Base-by-base conservation (phyloP, 2,797 vertebrate species). In the Acanthopagrus latus region DNA sequence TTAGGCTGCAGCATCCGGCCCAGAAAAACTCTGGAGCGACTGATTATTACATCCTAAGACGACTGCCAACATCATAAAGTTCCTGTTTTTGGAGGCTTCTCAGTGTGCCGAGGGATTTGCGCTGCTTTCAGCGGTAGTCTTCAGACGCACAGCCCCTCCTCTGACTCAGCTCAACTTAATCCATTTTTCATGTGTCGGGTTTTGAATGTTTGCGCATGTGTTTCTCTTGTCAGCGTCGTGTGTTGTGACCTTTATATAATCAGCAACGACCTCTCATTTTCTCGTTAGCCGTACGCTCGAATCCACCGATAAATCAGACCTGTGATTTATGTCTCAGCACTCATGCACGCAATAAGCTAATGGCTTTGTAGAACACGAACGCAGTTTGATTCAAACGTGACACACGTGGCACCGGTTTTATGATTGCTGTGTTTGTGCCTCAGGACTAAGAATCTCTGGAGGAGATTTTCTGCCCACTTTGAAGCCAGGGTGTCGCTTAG, bases 361-460 rank as follows among this genome's bases (percentile, higher is more conserved):
- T 78, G 74, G 55, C 29, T 57, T 51, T 33, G 60, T 43, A 23
- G 58, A 64, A 69, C 69, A 59, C 75, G 59, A 74, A 23, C 67
- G 44, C 14, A 7, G 12, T 41, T 16, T 0, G 29, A 73, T 58
- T 86, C 46, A 74, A 78, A 77, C 7, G 52, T 46, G 59, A 43
- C 60, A 64, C 66, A 46, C 51, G 6, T 23, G 70, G 25, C 33
- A 1, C 60, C 17, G 10, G 80, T 82, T 76, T 76, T 2, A 0
- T 71, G 67, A 86, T 88, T 77, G 66, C 68, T 27, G 59, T 68
- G 62, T 78, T 38, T 83, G 18, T 20, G 33, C 46, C 16, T 0
- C 46, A 75, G 17, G 38, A 47, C 66, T 63, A 20, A 71, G 38
- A 74, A 65, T 43, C 68, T 72, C 25, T 1, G 0, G 25, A 69